Evolutionary conservation across 2,888 invertebrate species (phyloP).

Genomic region (Callyntrura guangdongensis): DNA sequence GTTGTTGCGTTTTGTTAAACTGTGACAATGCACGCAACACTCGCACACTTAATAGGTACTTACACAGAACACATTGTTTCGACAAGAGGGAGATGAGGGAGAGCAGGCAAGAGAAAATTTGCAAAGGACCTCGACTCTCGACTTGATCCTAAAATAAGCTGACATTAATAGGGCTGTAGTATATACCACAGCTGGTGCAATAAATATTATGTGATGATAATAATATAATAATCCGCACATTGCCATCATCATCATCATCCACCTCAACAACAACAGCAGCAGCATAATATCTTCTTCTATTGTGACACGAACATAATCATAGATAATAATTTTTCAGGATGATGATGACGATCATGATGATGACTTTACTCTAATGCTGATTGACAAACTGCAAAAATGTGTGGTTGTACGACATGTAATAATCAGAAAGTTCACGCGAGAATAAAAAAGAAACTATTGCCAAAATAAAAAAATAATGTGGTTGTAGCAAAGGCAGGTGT

Average conservation of each 20-base stretch:
- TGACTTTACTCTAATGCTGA: conserved; percentile 17
- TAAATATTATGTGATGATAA: conserved; percentile 37
- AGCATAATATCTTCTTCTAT: background rate
- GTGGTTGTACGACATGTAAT: background rate
- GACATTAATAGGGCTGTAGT: conserved; percentile 71
- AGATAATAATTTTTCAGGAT: conserved; percentile 16
- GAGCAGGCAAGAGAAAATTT: background rate
- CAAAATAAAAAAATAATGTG: background rate
- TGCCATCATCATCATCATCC: conserved; percentile 34
- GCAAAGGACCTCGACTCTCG: too few relatives aligned
- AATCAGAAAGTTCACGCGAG: background rate
- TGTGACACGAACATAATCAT: background rate
- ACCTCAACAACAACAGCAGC: background rate
- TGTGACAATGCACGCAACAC: background rate
- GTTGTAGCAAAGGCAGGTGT: background rate
- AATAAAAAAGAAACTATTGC: conserved; percentile 1
- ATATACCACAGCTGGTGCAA: background rate
- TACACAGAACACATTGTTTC: background rate
- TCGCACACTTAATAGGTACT: background rate
- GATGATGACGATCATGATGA: background rate
- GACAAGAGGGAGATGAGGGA: background rate
- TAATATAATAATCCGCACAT: conserved; percentile 41
- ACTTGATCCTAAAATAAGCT: conserved; percentile 50
- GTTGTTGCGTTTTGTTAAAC: background rate
- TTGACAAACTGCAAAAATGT: background rate